Conservation (phyloP, 2,888 invertebrate species). For the Andricus curvator region DNA sequence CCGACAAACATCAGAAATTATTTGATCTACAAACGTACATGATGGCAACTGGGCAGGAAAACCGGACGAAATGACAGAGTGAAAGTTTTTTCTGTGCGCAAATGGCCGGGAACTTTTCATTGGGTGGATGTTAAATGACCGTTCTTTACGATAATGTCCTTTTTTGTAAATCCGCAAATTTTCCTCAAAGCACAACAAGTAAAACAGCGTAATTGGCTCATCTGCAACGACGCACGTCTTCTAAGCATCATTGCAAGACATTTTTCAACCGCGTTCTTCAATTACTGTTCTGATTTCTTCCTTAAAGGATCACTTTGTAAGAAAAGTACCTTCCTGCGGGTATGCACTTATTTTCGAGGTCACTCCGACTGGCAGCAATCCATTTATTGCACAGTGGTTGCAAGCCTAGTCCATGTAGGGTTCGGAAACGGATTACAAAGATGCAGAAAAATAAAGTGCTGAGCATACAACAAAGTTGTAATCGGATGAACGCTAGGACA, state of each 20-base stretch:
- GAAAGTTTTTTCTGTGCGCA: no score
- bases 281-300: constrained; percentile 32
- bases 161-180: no score
- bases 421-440: background rate
- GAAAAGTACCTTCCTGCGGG: constrained; percentile 18
- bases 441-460: background rate
- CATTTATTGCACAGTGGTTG: constrained; percentile 8
- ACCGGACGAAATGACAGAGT: no score
- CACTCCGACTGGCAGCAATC: constrained; percentile 14
- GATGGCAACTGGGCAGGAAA: no score
- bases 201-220: background rate
- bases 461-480: constrained; percentile 4
- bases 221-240: background rate
- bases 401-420: constrained; percentile 22
- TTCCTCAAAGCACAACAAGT: no score
- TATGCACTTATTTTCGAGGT: constrained; percentile 18
- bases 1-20: constrained; percentile 15
- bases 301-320: constrained; percentile 27
- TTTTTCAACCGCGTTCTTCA: constrained; percentile 5
- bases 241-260: background rate
- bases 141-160: no score
- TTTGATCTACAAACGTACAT: no score
- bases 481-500: background rate
- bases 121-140: no score
- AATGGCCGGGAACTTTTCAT: no score